Percentiles rank a stretch among this genome's conserved stretches.
Conservation (phyloP, 2,888 invertebrate genomes). For the Drosophila macrospina region DNA sequence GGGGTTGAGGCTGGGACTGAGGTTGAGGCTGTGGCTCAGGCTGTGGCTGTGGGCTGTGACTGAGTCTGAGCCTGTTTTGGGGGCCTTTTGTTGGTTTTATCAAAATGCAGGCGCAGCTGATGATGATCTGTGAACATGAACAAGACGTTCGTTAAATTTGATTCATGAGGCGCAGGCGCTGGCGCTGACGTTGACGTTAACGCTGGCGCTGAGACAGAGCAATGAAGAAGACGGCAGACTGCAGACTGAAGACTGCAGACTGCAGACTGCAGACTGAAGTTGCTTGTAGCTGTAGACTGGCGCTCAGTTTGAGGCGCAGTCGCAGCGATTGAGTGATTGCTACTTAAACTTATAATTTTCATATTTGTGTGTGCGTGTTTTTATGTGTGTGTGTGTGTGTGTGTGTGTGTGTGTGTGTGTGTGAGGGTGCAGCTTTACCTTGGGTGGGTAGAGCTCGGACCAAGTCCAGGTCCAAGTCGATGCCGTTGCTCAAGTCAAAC, state of each 20-base stretch:
- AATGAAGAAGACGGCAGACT: neutral
- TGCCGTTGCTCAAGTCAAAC: neutral
- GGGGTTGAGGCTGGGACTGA: neutral
- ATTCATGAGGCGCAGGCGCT: conserved; percentile 82
- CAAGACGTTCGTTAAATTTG: conserved; percentile 85
- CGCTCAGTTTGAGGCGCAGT: conserved; percentile 63
- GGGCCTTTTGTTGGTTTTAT: conserved; percentile 55
- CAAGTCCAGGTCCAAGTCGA: conserved; percentile 3
- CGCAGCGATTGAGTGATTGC: conserved; percentile 85
- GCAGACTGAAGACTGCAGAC: neutral
- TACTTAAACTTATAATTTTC: conserved; percentile 85
- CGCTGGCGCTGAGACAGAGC: conserved; percentile 25
- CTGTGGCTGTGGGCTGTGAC: conserved; percentile 5
- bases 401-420: conserved; percentile 27
- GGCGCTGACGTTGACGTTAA: conserved; percentile 39
- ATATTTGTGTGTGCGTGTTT: conserved; percentile 79
- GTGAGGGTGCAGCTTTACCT: conserved; percentile 62
- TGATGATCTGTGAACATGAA: conserved; percentile 83
- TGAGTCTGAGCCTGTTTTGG: conserved; percentile 9
- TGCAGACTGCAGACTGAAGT: neutral
- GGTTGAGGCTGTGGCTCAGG: neutral
- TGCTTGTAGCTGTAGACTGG: conserved; percentile 12
- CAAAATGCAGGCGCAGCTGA: conserved; percentile 77
- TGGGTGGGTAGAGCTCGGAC: conserved; percentile 55
- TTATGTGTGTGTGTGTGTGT: conserved; percentile 23